Evolutionary conservation across 2,113 vertebrate genomes (phyloP).

Genomic region (Phyllostomus discolor): DNA sequence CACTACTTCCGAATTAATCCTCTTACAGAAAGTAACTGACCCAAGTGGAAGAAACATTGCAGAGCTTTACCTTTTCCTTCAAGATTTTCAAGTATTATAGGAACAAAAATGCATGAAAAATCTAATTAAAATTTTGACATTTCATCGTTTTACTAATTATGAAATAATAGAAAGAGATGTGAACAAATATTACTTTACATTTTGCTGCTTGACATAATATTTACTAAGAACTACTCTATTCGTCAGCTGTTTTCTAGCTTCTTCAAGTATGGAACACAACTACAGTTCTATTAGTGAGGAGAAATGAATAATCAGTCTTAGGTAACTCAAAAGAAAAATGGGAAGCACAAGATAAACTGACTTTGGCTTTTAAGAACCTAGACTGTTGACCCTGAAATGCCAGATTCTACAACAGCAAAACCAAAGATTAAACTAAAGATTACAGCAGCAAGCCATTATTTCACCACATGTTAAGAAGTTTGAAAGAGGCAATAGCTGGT

Average conservation of each 20-base stretch:
- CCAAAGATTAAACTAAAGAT: slow-evolving; percentile 51
- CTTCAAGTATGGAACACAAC: slow-evolving; percentile 33
- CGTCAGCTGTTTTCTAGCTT: slow-evolving; percentile 6
- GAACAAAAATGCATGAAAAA: slow-evolving; percentile 24
- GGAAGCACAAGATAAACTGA: slow-evolving; percentile 21
- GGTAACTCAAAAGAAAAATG: neutral
- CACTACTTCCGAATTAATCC: neutral
- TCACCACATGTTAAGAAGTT: slow-evolving; percentile 26
- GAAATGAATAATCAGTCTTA: slow-evolving; percentile 45
- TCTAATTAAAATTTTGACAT: neutral
- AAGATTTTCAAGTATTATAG: slow-evolving; percentile 58
- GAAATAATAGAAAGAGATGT: neutral
- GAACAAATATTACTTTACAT: neutral
- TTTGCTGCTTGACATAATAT: neutral
- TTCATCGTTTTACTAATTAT: slow-evolving; percentile 25
- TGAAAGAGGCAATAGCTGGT: slow-evolving; percentile 19
- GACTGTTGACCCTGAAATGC: slow-evolving; percentile 51
- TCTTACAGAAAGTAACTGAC: neutral
- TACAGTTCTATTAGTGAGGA: neutral
- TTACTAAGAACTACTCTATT: slow-evolving; percentile 10
- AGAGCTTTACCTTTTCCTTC: neutral
- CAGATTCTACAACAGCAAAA: slow-evolving; percentile 56
- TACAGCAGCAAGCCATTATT: slow-evolving; percentile 80
- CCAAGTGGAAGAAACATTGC: neutral
- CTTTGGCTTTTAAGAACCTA: slow-evolving; percentile 64